Evolutionary conservation across 2,113 vertebrate species (phyloP).

Genomic region (Oncorhynchus kisutch): DNA sequence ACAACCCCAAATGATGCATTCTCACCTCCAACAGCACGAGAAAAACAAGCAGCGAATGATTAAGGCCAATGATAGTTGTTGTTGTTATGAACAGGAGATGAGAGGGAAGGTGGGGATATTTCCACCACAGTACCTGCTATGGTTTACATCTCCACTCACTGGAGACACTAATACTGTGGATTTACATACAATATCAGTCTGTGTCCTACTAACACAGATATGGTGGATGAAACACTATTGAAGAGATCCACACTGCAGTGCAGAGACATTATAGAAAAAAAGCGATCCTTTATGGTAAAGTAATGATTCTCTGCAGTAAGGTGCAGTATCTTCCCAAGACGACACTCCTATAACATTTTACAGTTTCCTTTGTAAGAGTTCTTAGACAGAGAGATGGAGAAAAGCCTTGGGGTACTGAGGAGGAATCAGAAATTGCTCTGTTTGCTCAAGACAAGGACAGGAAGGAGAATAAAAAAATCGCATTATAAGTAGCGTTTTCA

Average conservation of each 20-base stretch:
- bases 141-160: background rate
- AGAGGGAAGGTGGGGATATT: background rate
- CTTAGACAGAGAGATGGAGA: background rate
- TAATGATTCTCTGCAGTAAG: conserved; percentile 10
- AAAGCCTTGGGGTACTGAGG: background rate
- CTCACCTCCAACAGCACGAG: background rate
- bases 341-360: conserved; percentile 2
- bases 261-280: background rate
- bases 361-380: conserved; percentile 19
- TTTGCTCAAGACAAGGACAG: conserved; percentile 21
- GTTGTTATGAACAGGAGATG: background rate
- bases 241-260: background rate
- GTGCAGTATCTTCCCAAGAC: background rate
- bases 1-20: background rate
- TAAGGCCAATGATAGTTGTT: background rate
- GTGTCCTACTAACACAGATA: background rate
- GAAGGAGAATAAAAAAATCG: background rate
- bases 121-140: background rate
- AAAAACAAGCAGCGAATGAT: background rate
- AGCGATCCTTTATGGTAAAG: background rate
- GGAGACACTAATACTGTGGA: background rate
- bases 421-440: conserved; percentile 23
- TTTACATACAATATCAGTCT: background rate
- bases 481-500: conserved; percentile 16
- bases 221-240: background rate